phyloP scores from a whole-genome alignment of 2,888 invertebrate genomes.

The Phlogophora meticulosa region DNA sequence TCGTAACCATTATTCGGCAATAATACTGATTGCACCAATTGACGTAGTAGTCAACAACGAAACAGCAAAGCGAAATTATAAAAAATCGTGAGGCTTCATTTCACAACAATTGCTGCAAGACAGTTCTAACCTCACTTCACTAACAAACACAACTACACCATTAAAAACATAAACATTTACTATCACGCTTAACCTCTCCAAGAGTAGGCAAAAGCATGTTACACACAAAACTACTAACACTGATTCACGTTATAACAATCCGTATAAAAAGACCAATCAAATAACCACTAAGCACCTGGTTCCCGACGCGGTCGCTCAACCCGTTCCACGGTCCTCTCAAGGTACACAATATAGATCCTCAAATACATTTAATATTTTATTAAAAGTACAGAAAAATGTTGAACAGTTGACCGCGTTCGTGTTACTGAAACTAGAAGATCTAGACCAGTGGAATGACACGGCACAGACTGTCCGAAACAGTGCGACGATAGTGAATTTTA shows the following conservation, averaged over 20 bases:
- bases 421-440: constrained; percentile 65
- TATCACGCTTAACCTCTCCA: constrained; percentile 10
- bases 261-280: constrained; percentile 42
- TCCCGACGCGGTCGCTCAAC: constrained; percentile 72
- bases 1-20: constrained; percentile 13
- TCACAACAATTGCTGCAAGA: not conserved
- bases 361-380: constrained; percentile 79
- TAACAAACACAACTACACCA: not conserved
- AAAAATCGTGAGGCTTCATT: constrained; percentile 12
- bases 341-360: constrained; percentile 79
- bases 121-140: constrained; percentile 13
- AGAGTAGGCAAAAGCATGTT: not conserved
- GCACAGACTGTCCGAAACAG: constrained; percentile 47
- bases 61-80: constrained; percentile 12
- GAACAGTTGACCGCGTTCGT: constrained; percentile 55
- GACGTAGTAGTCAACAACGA: constrained; percentile 1
- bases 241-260: constrained; percentile 30
- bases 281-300: constrained; percentile 71
- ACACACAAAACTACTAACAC: constrained; percentile 32
- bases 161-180: constrained; percentile 11
- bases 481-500: constrained; percentile 46
- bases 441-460: constrained; percentile 48
- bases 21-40: constrained; percentile 16
- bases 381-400: constrained; percentile 69
- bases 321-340: constrained; percentile 79